These are phyloP conservation scores for Heteromyza rotundicornis DNA, from an alignment of 2,888 invertebrate genomes.

Conservation along the genomic window DNA sequence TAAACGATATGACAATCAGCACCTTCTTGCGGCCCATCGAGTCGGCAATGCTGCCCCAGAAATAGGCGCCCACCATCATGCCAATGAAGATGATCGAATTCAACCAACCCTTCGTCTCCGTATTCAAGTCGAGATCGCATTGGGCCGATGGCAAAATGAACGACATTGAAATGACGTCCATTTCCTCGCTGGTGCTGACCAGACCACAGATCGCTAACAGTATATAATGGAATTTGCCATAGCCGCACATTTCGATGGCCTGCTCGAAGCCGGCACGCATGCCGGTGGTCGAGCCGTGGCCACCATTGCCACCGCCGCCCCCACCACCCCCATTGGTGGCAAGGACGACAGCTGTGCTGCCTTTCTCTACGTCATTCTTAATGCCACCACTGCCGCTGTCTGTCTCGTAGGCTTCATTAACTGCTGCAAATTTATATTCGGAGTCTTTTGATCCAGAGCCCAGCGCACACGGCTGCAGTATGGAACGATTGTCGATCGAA, in stretches of 20 bases:
- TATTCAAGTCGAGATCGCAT: slow-evolving; percentile 87
- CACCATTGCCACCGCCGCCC: slow-evolving; percentile 41
- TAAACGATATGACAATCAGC: slow-evolving; percentile 85
- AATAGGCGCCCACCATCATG: slow-evolving; percentile 94
- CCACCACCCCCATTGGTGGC: slow-evolving; percentile 28
- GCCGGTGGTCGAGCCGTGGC: slow-evolving; percentile 63
- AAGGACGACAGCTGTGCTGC: slow-evolving; percentile 33
- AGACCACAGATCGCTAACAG: slow-evolving; percentile 90
- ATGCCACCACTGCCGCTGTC: slow-evolving; percentile 34
- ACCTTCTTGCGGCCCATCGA: slow-evolving; percentile 86
- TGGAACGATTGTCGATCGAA: slow-evolving; percentile 54
- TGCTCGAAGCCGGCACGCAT: slow-evolving; percentile 86
- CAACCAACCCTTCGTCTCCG: slow-evolving; percentile 81
- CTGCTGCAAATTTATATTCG: slow-evolving; percentile 53
- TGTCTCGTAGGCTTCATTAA: slow-evolving; percentile 53
- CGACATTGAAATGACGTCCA: slow-evolving; percentile 95
- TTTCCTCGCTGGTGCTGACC: slow-evolving; percentile 93
- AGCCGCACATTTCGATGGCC: slow-evolving; percentile 83
- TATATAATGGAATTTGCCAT: slow-evolving; percentile 80
- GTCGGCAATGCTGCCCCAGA: slow-evolving; percentile 92
- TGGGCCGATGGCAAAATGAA: slow-evolving; percentile 92
- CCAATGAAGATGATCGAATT: slow-evolving; percentile 85
- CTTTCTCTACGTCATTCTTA: slow-evolving; percentile 54
- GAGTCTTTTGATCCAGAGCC: slow-evolving; percentile 51
- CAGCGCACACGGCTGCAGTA: slow-evolving; percentile 57